Base-by-base conservation (phyloP, 2,797 vertebrate genomes). In the Lepilemur ruficaudatus region DNA sequence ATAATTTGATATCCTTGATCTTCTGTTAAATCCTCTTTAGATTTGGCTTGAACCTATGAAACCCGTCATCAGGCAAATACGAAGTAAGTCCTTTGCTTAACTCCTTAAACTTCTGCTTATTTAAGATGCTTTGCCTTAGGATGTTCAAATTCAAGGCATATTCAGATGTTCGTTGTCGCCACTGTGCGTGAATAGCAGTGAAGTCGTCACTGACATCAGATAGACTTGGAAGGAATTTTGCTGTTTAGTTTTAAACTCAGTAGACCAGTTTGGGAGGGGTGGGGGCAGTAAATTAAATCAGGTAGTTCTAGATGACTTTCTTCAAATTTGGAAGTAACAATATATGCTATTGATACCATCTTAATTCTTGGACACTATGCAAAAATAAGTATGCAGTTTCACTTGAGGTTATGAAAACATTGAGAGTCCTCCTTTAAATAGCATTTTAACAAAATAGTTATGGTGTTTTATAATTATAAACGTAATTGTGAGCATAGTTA, bases 21-120 rank as follows among this genome's bases (percentile, higher is more conserved):
- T 96, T 96, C 96, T 93, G 89, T 97, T 97, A 97, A 61, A 97
- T 96, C 98, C n/a, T 96, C 97, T 98, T 98, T 98, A 99, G 99
- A 99, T 99, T 98, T 99, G 99, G 99, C 98, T 99, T 97, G 99
- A 99, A 94, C 99, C 99, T 48, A 99, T 99, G 97, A 99, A 99
- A 98, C 99, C 99, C 96, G 96, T 99, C 93, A 97, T 98, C 97
- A 99, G 99, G 98, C 99, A 99, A 99, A 98, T 99, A 97, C 99
- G 99, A 99, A 99, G 99, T 99, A 99, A 99, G 99, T 99, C 65
- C 65, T 50, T 79, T 72, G 61, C 46, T 55, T 97, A 72, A 73
- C 79, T 95, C 67, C 55, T 28, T 94, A 92, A 97, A 79, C 46
- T 72, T 93, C 95, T 96, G 76, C 96, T 84, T 82, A n/a, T 41